Evolutionary conservation across 2,888 invertebrate species (phyloP).

Genomic region (Ptilodon capucinus): DNA sequence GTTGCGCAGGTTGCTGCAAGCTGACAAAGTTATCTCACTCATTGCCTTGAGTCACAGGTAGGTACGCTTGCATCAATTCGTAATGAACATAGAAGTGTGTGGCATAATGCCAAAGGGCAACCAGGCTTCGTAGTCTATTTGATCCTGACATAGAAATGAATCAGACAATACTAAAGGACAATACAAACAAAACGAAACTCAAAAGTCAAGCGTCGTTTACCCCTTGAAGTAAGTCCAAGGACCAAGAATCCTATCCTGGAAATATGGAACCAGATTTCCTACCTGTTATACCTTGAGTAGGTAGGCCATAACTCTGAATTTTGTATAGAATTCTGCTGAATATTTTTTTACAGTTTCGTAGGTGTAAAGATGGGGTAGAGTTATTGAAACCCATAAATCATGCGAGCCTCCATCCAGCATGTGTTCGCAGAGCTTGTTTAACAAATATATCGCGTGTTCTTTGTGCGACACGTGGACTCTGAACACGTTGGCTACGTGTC

Average conservation of each 20-base stretch:
- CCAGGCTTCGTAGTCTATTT: not conserved
- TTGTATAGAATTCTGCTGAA: too few relatives aligned
- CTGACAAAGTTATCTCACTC: not conserved
- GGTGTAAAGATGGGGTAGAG: conserved; percentile 34
- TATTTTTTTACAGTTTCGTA: not conserved
- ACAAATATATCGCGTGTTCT: conserved; percentile 62
- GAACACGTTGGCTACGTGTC: conserved; percentile 35
- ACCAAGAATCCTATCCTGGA: too few relatives aligned
- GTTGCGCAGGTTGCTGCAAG: too few relatives aligned
- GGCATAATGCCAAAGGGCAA: not conserved
- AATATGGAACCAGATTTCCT: too few relatives aligned
- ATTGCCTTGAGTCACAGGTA: not conserved
- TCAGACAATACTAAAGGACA: not conserved
- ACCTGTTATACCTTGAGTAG: too few relatives aligned
- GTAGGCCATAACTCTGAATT: too few relatives aligned
- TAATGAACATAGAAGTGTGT: not conserved
- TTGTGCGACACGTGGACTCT: conserved; percentile 34
- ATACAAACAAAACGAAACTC: too few relatives aligned
- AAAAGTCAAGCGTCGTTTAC: too few relatives aligned
- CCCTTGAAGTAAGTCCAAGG: too few relatives aligned
- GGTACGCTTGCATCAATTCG: too few relatives aligned
- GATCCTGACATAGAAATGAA: not conserved
- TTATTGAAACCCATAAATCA: conserved; percentile 61
- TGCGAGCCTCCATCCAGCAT: conserved; percentile 35
- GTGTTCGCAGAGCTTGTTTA: conserved; percentile 47